Percentiles rank a stretch among this genome's conserved stretches.
phyloP scores from a whole-genome alignment of 1,140 invertebrate species.

The Drosophila pseudoobscura region DNA sequence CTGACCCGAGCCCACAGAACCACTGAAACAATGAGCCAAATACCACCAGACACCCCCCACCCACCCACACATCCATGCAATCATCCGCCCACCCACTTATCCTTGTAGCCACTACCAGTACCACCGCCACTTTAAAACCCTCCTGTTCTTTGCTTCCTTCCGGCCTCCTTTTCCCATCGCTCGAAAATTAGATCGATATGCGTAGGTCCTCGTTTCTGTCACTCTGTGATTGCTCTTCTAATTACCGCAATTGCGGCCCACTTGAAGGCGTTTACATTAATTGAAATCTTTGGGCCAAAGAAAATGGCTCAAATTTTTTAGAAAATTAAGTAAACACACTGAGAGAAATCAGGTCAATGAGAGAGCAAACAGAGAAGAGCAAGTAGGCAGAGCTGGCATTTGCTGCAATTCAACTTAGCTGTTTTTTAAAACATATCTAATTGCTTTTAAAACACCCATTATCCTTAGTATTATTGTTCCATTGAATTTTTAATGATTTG shows the following conservation, averaged over 20 bases:
- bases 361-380: no score
- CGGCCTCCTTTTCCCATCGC: not conserved
- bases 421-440: no score
- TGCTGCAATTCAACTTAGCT: no score
- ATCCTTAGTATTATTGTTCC: no score
- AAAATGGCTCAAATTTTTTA: conserved; percentile 28
- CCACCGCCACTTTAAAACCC: not conserved
- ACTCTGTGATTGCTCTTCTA: conserved; percentile 56
- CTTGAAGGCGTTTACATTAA: conserved; percentile 57
- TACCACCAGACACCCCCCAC: conserved; percentile 13
- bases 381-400: no score
- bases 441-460: no score
- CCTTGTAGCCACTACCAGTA: conserved; percentile 12
- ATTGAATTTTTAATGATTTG: no score
- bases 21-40: conserved; percentile 43
- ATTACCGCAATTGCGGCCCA: conserved; percentile 58
- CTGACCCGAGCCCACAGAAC: conserved; percentile 38
- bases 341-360: no score
- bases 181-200: conserved; percentile 56
- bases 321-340: conserved; percentile 27
- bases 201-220: conserved; percentile 26
- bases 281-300: conserved; percentile 45
- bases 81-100: conserved; percentile 1
- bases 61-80: conserved; percentile 7
- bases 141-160: no score